phyloP scores from a whole-genome alignment of 1,140 invertebrate genomes.

The Magallana ariakensis region DNA sequence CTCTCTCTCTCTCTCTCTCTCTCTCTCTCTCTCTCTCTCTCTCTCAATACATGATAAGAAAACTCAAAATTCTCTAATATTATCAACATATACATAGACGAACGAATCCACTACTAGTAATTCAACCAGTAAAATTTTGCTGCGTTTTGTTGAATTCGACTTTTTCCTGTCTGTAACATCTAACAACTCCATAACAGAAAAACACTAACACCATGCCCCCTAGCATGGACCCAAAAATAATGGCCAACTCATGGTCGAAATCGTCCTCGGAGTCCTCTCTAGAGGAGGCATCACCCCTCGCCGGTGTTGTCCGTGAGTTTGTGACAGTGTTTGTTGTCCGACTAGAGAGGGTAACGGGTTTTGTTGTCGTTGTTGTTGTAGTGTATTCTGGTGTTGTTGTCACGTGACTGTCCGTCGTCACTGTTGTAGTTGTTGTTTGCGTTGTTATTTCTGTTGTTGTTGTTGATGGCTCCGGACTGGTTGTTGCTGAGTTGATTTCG shows the following conservation, averaged over 20 bases:
- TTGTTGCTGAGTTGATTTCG: background rate
- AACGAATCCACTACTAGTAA: background rate
- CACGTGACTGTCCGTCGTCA: background rate
- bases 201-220: background rate
- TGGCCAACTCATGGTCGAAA: conserved; percentile 9
- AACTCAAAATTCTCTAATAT: no score
- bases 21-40: no score
- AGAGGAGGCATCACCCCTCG: background rate
- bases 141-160: background rate
- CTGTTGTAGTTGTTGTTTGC: background rate
- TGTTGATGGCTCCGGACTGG: background rate
- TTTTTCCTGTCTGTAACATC: conserved; percentile 2
- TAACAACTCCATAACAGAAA: background rate
- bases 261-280: background rate
- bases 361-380: background rate
- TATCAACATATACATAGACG: no score
- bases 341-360: no score
- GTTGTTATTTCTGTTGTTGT: background rate
- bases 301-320: background rate
- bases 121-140: background rate
- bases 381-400: background rate
- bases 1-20: no score
- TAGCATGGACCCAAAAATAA: conserved; percentile 21
- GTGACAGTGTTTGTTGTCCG: background rate
- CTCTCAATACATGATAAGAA: no score